Base-by-base conservation (phyloP, 2,113 vertebrate genomes). In the Otus sunia region DNA sequence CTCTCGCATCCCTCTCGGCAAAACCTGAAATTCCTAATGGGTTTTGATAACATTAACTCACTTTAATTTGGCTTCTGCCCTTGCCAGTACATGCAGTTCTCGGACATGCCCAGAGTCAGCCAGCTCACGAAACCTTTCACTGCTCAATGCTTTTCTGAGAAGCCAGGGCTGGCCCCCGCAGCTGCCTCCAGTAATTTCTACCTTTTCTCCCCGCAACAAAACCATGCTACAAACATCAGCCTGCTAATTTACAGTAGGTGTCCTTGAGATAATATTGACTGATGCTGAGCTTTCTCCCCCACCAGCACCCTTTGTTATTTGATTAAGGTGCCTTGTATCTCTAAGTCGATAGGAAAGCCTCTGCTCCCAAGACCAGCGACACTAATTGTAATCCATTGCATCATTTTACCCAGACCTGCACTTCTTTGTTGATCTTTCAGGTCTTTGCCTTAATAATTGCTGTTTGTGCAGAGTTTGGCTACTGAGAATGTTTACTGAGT, bases 161-260 rank as follows among this genome's bases (percentile, higher is more conserved):
- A 86, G 68, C 59, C 0, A 0, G 13, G 34, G 26, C 67, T 0
- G 0, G 47, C 9, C 22, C 10, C 27, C 1, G 0, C 12, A 9
- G 47, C 45, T 1, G 1, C 45, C 74, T 45, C 36, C 1, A 0
- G 7, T 32, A 18, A 52, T 56, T 69, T 17, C 43, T 55, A 34
- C 69, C 41, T 59, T n/a, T 69, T 22, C 41, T 66, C 41, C 75
- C 53, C 15, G 1, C 49, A 23, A 17, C 3, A 0, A 37, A 63
- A 30, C 25, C 20, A 1, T 20, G 17, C 27, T 11, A 15, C 25
- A 5, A 26, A n/a, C 39, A 16, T 15, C 29, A n/a, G 17, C 30
- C 45, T 59, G 58, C 37, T 64, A 34, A 17, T 72, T 66, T 6
- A 39, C 36, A 8, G 75, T 1, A 3, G 14, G 32, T 71, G 88